These are phyloP conservation scores for Neodiprion virginianus DNA, from an alignment of 1,140 invertebrate genomes.

Conservation along the genomic window DNA sequence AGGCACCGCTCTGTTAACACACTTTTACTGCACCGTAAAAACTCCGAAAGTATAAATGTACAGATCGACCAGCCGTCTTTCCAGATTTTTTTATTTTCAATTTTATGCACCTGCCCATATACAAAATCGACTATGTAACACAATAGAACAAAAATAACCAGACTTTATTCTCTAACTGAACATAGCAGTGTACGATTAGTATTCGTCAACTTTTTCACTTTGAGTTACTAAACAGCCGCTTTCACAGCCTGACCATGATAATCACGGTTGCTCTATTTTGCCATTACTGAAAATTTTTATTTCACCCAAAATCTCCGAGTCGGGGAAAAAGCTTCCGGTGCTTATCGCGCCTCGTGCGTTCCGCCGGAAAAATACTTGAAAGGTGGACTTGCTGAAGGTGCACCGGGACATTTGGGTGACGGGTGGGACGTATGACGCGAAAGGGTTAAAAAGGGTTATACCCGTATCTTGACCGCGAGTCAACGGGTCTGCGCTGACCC, in stretches of 20 bases:
- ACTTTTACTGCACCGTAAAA: slow-evolving; percentile 1
- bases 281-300: background rate
- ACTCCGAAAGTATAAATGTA: background rate
- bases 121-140: background rate
- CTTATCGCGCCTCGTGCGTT: background rate
- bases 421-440: background rate
- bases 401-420: background rate
- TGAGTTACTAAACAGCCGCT: too few species aligned
- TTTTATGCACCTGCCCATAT: background rate
- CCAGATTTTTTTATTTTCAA: background rate
- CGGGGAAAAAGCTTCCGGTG: background rate
- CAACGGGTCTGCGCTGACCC: background rate
- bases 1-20: background rate
- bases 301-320: background rate
- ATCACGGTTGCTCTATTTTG: too few species aligned
- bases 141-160: background rate
- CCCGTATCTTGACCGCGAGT: slow-evolving; percentile 6
- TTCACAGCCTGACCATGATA: too few species aligned
- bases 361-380: background rate
- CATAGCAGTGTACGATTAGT: too few species aligned
- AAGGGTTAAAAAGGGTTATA: slow-evolving; percentile 2
- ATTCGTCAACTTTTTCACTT: too few species aligned
- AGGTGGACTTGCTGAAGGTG: background rate
- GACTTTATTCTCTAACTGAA: background rate
- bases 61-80: background rate